phyloP scores from a whole-genome alignment of 2,888 invertebrate species.

The Drosophila meridionalis region DNA sequence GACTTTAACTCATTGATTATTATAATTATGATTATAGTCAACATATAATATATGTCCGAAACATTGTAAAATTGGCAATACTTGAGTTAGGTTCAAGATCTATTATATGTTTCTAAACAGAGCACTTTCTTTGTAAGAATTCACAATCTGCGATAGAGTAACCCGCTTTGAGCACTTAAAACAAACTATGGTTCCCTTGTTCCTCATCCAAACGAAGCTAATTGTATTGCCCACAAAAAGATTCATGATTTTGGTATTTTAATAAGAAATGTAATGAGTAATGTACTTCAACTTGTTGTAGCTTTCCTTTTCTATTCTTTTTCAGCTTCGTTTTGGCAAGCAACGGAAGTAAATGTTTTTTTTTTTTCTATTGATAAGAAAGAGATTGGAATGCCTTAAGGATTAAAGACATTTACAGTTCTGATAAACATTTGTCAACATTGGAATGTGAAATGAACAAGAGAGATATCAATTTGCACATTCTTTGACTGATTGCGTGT shows the following conservation, averaged over 20 bases:
- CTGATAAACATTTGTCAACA: neutral
- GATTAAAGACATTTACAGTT: neutral
- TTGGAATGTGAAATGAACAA: neutral
- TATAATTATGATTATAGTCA: too few species aligned
- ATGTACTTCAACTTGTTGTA: constrained; percentile 53
- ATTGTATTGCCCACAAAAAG: neutral
- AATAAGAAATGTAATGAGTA: constrained; percentile 12
- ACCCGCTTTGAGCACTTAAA: neutral
- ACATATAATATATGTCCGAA: neutral
- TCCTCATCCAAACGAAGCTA: neutral
- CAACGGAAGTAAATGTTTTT: constrained; percentile 1
- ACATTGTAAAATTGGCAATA: neutral
- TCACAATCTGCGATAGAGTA: neutral
- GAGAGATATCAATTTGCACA: neutral
- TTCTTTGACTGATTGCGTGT: neutral
- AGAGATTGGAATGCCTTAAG: neutral
- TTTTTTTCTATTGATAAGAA: constrained; percentile 19
- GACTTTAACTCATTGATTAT: too few species aligned
- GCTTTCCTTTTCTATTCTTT: neutral
- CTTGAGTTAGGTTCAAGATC: neutral
- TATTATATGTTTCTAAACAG: neutral
- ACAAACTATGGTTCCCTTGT: neutral
- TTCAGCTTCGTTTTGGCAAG: neutral
- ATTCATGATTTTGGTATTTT: neutral
- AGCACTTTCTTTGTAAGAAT: neutral